Conservation (phyloP, 2,797 vertebrate species). For the Poliocrania exsul region DNA sequence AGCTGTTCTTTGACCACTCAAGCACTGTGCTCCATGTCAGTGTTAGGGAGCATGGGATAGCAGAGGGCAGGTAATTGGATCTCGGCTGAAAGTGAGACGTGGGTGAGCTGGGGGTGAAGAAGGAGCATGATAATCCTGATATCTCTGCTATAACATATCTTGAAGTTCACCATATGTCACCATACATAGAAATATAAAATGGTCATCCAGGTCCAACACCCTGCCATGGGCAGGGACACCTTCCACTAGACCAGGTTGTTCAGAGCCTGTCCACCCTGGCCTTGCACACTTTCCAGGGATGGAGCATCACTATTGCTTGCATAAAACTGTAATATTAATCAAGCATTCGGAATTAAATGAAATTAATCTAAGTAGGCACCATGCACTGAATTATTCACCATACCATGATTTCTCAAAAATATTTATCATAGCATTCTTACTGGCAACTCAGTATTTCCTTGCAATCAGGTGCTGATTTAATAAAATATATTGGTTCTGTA, state of each 20-base stretch:
- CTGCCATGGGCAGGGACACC: neutral
- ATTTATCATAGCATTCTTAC: neutral
- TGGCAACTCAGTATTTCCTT: neutral
- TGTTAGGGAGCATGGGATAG: neutral
- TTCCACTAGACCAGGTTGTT: neutral
- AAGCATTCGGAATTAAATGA: neutral
- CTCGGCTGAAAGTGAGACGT: neutral
- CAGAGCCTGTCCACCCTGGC: neutral
- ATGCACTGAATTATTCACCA: neutral
- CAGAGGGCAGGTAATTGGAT: neutral
- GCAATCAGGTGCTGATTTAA: neutral
- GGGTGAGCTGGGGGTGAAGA: neutral
- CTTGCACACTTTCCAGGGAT: neutral
- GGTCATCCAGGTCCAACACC: neutral
- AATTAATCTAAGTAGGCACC: neutral
- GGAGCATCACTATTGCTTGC: neutral
- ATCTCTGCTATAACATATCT: neutral
- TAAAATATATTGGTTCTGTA: neutral
- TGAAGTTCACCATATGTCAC: neutral
- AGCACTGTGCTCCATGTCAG: neutral
- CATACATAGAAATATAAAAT: neutral
- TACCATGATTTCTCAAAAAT: neutral
- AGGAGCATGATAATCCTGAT: neutral
- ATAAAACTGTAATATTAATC: neutral
- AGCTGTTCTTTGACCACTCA: neutral